Evolutionary conservation across 1,140 invertebrate species (phyloP), one percentile per base, ranked within the genome.

Genomic region (Xylocopa sonorina): DNA sequence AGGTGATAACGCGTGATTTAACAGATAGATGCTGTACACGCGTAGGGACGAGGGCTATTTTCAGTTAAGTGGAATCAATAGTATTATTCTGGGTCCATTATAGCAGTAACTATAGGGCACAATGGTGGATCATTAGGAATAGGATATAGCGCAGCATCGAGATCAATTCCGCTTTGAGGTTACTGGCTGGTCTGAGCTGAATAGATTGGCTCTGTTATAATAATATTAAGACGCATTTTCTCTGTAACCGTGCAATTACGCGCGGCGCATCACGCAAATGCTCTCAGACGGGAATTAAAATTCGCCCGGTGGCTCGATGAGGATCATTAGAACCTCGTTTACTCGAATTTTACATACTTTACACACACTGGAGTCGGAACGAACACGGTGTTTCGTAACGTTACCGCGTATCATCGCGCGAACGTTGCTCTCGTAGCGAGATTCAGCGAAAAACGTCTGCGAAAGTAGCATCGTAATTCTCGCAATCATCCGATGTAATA

Each of bases 121-220:
- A 86, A 86, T 86, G 77, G 85, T 83, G 81, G 85, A 86, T 86
- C 85, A 86, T 86, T 86, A 86, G 84, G 85, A 85, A 86, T 86
- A 73, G 67, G 73, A 81, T 81, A 86, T 86, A 85, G 83, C 76
- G 73, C 81, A 48, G 84, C 80, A 81, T 80, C 76, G 81, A 81
- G 85, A 86, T 86, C 85, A 74, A 86, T 86, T 86, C 81, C 78
- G 81, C 68, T 86, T 74, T 69, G 84, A 80, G 84, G 80, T 83
- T 85, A 78, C 81, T 38, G 69, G 64, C 50, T 34, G 62, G 51
- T 77, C 24, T 67, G 29, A 32, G 34, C 34, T 72, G 82, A 80
- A 84, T 84, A 81, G 83, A 81, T 85, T 78, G 83, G 50, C 78
- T 68, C 77, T 66, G 83, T 84, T 85, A 72, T 81, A 85, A 85